A percentile compares a stretch with the other conserved stretches of the same genome.
phyloP scores from a whole-genome alignment of 1,140 invertebrate genomes.

The Diachasmimorpha longicaudata region DNA sequence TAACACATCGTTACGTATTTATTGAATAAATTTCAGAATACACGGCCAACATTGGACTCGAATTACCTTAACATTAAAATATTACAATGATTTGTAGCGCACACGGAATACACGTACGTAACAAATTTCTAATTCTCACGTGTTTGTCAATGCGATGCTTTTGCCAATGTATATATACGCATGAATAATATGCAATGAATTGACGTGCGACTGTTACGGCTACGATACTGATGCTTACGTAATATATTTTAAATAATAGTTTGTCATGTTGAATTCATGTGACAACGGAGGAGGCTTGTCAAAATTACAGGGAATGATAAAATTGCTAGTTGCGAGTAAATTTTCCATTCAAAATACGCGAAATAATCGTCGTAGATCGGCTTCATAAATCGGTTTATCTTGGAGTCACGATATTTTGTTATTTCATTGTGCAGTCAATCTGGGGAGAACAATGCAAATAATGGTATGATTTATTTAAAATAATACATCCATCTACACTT shows the following conservation, averaged over 20 bases:
- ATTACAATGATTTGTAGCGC: slow-evolving; percentile 5
- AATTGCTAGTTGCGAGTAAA: too few relatives aligned
- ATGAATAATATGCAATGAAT: slow-evolving; percentile 14
- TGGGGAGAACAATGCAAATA: neutral
- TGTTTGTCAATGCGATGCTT: neutral
- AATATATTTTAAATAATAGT: slow-evolving; percentile 8
- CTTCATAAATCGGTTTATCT: neutral
- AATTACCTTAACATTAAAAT: slow-evolving; percentile 16
- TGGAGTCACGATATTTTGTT: neutral
- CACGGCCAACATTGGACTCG: neutral
- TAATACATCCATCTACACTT: neutral
- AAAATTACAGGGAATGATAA: too few relatives aligned
- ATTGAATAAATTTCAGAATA: neutral
- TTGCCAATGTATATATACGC: slow-evolving; percentile 5
- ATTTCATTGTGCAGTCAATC: neutral
- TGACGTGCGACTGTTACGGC: neutral
- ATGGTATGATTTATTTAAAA: neutral
- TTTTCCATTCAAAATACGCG: neutral
- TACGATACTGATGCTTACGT: neutral
- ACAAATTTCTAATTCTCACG: slow-evolving; percentile 15
- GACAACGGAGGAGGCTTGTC: too few relatives aligned
- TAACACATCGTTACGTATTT: neutral
- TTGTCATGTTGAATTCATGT: neutral
- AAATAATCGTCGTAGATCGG: neutral
- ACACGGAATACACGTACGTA: neutral